Conservation (phyloP, 2,797 vertebrate genomes). For the Mionectes olivaceus region DNA sequence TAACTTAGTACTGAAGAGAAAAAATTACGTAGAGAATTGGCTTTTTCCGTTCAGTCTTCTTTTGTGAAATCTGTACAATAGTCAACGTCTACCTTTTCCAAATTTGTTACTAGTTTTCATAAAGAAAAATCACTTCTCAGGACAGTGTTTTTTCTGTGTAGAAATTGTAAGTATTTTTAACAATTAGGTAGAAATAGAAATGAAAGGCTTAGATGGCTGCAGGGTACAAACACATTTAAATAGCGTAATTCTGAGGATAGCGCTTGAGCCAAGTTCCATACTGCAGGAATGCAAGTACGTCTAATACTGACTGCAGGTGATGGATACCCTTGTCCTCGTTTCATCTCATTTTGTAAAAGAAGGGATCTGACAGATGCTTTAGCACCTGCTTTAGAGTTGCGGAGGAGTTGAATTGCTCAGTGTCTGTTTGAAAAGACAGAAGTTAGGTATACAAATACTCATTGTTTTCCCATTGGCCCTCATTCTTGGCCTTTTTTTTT, state of each 20-base stretch:
- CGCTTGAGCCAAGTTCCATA: neutral
- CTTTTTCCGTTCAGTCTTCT: neutral
- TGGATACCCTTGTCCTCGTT: fast-evolving
- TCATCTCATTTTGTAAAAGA: neutral
- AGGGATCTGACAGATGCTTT: neutral
- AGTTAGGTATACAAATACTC: neutral
- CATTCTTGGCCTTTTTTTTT: neutral
- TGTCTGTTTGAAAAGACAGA: neutral
- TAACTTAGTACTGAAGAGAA: neutral
- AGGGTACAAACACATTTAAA: neutral
- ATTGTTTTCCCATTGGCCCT: neutral
- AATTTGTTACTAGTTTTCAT: neutral
- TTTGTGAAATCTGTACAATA: neutral
- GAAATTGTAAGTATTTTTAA: neutral
- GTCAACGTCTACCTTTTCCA: neutral
- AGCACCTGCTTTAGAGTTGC: neutral
- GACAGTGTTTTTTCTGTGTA: neutral
- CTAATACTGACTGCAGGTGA: neutral
- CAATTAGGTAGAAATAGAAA: neutral
- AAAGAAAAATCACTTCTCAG: neutral
- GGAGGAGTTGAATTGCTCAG: neutral
- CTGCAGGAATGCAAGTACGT: neutral
- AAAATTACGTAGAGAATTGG: neutral
- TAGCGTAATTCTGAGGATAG: neutral
- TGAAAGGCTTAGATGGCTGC: neutral